Evolutionary conservation across 2,888 invertebrate genomes (phyloP), one percentile per base, ranked within the genome.

Genomic region (Leptinotarsa haldemani): DNA sequence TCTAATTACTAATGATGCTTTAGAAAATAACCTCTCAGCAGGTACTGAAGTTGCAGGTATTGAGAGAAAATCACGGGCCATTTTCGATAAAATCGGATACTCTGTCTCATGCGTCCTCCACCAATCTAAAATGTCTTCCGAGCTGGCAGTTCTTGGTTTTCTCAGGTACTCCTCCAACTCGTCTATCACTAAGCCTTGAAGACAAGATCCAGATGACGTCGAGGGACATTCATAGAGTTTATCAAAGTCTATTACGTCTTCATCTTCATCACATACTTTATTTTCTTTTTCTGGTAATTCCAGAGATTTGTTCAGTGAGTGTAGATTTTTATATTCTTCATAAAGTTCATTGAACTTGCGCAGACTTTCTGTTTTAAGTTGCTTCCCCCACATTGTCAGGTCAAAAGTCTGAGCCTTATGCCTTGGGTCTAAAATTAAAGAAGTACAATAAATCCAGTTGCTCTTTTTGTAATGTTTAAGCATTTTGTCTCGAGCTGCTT

Each of bases 371-470:
- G n/a, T 12, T 56, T 69, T 75, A 22, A 71, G 16, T 56, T 73
- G 63, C 25, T 56, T 75, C 50, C 77, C 78, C 80, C 80, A 79
- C 12, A 22, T 46, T 53, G 80, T 80, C 50, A 77, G 48, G 16
- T 77, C 63, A 71, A 82, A 82, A 16, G 77, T 79, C 65, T 81
- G 73, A n/a, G 64, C 52, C 68, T 82, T 82, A 68, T 81, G 81
- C 47, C 78, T 72, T 48, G 80, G 79, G 69, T 83, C 81, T 64
- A 81, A 71, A 58, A 81, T 78, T 56, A 82, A 71, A 52, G 73
- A 25, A 9, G 77, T 69, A 68, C 80, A 81, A 63, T 82, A 82
- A 58, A 80, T 75, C 81, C 81, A 82, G 65, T 82, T 82, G 12
- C 69, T 78, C 66, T 77, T 77, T 20, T 61, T 56, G 66, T 80